A percentile compares a stretch with the other conserved stretches of the same genome.
These are phyloP conservation scores for Enteromius argenteus DNA, from an alignment of 2,797 vertebrate species.

Conservation along the genomic window DNA sequence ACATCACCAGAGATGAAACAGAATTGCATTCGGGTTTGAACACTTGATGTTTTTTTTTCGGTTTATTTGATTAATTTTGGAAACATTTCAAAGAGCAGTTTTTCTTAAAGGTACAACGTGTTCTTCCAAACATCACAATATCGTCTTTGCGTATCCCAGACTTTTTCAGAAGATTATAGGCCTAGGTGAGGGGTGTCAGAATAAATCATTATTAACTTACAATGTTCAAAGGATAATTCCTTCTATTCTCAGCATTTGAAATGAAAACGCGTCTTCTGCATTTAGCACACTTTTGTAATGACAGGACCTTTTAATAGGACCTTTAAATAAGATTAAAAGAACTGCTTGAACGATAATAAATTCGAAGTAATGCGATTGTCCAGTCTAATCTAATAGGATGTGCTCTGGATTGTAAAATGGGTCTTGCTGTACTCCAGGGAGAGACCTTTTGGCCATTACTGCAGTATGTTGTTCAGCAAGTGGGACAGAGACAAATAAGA, in stretches of 20 bases:
- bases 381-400: conserved; percentile 64
- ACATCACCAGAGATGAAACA: neutral
- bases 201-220: conserved; percentile 33
- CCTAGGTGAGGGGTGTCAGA: conserved; percentile 21
- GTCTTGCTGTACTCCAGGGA: conserved; percentile 52
- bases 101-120: conserved; percentile 14
- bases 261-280: conserved; percentile 16
- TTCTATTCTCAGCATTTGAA: conserved; percentile 32
- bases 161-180: conserved; percentile 7
- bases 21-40: neutral
- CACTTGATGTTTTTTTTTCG: conserved; percentile 1
- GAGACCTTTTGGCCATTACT: conserved; percentile 47
- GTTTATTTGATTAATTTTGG: conserved; percentile 3
- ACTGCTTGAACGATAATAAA: conserved; percentile 59
- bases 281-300: conserved; percentile 44
- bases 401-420: conserved; percentile 52
- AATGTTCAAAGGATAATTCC: conserved; percentile 47
- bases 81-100: conserved; percentile 15
- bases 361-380: conserved; percentile 62
- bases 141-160: neutral
- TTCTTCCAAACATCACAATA: conserved; percentile 19
- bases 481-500: conserved; percentile 49
- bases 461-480: conserved; percentile 44
- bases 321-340: conserved; percentile 57
- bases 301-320: conserved; percentile 50